Evolutionary conservation across 2,888 invertebrate genomes (phyloP).

Genomic region (Prosopocoilus inquinatus): DNA sequence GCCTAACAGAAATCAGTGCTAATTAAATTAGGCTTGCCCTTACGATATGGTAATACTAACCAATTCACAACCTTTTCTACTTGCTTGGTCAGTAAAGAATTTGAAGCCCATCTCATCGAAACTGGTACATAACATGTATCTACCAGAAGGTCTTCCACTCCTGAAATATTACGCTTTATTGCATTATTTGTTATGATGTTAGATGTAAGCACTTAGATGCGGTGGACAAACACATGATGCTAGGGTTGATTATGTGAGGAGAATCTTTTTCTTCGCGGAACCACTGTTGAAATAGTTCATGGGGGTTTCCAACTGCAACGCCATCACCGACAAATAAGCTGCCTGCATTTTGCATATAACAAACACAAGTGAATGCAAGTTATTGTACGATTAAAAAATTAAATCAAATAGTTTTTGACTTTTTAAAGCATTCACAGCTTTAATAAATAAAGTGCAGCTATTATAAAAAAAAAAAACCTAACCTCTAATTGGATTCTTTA

Average conservation of each 20-base stretch:
- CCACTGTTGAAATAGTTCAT: constrained; percentile 55
- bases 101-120: constrained; percentile 77
- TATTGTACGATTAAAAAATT: too few relatives aligned
- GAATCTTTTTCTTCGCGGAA: constrained; percentile 69
- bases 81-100: constrained; percentile 88
- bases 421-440: too few relatives aligned
- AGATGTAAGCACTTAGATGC: constrained; percentile 66
- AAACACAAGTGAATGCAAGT: too few relatives aligned
- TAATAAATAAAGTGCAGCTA: too few relatives aligned
- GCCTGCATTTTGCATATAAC: too few relatives aligned
- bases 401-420: too few relatives aligned
- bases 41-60: constrained; percentile 48
- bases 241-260: constrained; percentile 75
- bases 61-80: constrained; percentile 82
- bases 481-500: too few relatives aligned
- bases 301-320: too few relatives aligned
- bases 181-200: neutral
- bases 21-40: too few relatives aligned
- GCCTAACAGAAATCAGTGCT: constrained; percentile 51
- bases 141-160: constrained; percentile 74
- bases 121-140: constrained; percentile 84
- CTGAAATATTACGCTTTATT: constrained; percentile 44
- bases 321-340: too few relatives aligned
- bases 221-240: constrained; percentile 84
- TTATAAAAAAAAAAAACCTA: too few relatives aligned